Conservation (phyloP, 2,113 vertebrate genomes). For the Rhombomys opimus region DNA sequence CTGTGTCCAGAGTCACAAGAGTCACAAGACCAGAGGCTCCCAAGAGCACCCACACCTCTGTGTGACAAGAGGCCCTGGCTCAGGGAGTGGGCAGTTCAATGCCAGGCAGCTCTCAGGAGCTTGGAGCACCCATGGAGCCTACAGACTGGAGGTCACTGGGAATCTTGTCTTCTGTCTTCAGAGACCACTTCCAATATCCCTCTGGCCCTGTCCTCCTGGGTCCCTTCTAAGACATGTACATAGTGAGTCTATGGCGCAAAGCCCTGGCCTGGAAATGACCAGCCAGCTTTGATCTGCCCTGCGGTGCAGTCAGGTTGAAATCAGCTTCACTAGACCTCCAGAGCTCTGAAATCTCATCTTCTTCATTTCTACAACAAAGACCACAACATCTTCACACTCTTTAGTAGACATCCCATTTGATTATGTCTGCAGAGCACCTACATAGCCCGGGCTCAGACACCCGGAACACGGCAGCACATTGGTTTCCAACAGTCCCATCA, state of each 20-base stretch:
- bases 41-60: background rate
- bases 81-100: constrained; percentile 35
- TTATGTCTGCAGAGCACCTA: background rate
- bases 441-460: background rate
- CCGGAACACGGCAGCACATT: background rate
- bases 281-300: background rate
- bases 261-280: background rate
- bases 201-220: background rate
- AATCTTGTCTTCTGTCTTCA: background rate
- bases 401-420: background rate
- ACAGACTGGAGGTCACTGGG: background rate
- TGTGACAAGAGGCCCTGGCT: background rate
- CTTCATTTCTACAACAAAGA: constrained; percentile 29
- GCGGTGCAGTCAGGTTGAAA: background rate
- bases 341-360: background rate
- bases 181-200: background rate
- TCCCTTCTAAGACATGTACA: background rate
- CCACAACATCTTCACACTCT: background rate
- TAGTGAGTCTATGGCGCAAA: background rate
- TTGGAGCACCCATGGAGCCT: too few relatives aligned
- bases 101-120: constrained; percentile 20
- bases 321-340: background rate
- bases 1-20: background rate
- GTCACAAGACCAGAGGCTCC: background rate
- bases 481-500: background rate